Evolutionary conservation across 2,888 invertebrate genomes (phyloP).

Genomic region (Hydrotaea cyrtoneurina): DNA sequence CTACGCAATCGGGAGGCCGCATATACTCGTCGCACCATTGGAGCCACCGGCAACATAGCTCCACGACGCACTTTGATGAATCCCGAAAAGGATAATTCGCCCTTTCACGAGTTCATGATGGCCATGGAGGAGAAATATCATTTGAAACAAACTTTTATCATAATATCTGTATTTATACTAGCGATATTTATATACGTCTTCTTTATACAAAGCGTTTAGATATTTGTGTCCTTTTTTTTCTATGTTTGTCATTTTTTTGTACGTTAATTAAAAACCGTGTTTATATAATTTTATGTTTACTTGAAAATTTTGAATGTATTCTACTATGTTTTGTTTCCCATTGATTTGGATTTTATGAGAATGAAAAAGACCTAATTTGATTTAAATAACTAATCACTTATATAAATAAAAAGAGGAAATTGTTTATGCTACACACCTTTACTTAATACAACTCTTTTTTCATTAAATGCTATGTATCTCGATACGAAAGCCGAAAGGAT

Average conservation of each 20-base stretch:
- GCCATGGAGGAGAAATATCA: conserved; percentile 76
- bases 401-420: neutral
- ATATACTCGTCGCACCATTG: conserved; percentile 71
- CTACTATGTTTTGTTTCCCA: neutral
- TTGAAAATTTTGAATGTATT: conserved; percentile 4
- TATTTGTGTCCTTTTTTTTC: neutral
- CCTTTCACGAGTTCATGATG: conserved; percentile 71
- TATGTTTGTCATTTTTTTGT: conserved; percentile 17
- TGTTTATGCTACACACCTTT: neutral
- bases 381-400: neutral
- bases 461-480: too few relatives aligned
- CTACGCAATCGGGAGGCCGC: conserved; percentile 65
- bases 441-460: too few relatives aligned
- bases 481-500: too few relatives aligned
- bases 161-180: conserved; percentile 70
- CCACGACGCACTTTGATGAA: conserved; percentile 55
- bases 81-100: conserved; percentile 61
- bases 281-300: neutral
- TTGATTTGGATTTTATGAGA: neutral
- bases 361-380: neutral
- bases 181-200: conserved; percentile 75
- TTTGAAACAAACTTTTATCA: conserved; percentile 74
- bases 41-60: conserved; percentile 40
- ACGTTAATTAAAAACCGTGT: conserved; percentile 11
- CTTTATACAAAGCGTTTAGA: conserved; percentile 61